Percentiles rank a stretch among this genome's conserved stretches.
phyloP scores from a whole-genome alignment of 2,797 vertebrate genomes.

The Cyclopterus lumpus region DNA sequence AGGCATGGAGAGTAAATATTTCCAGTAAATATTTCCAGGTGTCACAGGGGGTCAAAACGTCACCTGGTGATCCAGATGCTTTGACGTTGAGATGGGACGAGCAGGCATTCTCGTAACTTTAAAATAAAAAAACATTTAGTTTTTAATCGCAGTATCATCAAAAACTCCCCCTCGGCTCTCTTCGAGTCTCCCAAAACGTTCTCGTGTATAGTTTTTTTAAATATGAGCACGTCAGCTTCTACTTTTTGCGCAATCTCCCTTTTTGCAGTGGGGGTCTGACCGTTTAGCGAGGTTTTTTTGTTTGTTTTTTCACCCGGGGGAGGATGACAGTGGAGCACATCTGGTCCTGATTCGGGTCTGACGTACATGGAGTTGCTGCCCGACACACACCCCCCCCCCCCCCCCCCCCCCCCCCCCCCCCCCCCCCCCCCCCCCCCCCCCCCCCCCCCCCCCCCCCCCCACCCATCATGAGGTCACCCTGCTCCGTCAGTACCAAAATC shows the following conservation, averaged over 20 bases:
- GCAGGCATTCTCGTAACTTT: background rate
- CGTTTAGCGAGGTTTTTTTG: constrained; percentile 12
- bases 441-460: background rate
- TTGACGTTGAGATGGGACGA: background rate
- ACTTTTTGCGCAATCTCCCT: constrained; percentile 53
- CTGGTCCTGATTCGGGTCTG: constrained; percentile 76
- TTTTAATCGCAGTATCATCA: background rate
- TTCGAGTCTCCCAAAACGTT: constrained; percentile 17
- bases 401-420: constrained; percentile 28
- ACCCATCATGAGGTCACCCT: constrained; percentile 73
- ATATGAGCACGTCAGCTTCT: constrained; percentile 27
- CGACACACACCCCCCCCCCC: constrained; percentile 36
- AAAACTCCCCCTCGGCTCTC: constrained; percentile 1
- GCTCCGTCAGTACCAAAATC: constrained; percentile 15
- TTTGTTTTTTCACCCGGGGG: constrained; percentile 13
- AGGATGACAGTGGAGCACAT: constrained; percentile 67
- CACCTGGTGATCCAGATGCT: constrained; percentile 32
- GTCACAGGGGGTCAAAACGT: constrained; percentile 44
- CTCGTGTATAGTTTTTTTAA: constrained; percentile 1
- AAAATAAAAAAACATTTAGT: background rate
- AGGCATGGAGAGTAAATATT: background rate
- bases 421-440: constrained; percentile 12
- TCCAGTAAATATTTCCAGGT: constrained; percentile 28
- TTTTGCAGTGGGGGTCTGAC: constrained; percentile 34
- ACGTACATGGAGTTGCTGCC: constrained; percentile 62